phyloP scores from a whole-genome alignment of 2,888 invertebrate species.

The Cantharis rufa region DNA sequence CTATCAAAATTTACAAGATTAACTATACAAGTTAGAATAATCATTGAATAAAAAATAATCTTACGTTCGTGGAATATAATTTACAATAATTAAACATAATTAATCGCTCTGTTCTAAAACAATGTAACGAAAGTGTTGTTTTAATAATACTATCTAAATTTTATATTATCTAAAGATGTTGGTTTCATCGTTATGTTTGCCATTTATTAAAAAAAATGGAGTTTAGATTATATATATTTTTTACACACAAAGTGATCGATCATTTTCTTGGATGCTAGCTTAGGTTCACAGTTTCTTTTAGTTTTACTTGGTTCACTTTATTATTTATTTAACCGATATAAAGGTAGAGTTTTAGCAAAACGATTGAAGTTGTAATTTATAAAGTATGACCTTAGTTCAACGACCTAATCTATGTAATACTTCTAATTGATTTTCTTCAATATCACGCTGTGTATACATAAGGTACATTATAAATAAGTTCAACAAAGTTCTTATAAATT shows the following conservation, averaged over 20 bases:
- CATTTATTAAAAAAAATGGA: neutral
- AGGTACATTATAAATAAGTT: neutral
- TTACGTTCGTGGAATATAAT: no score
- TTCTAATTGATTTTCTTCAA: neutral
- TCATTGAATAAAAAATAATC: no score
- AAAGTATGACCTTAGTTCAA: neutral
- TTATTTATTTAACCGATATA: slow-evolving; percentile 10
- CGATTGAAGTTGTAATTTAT: neutral
- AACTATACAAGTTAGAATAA: no score
- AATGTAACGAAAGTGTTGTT: neutral
- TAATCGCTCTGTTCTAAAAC: neutral
- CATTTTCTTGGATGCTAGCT: slow-evolving; percentile 12
- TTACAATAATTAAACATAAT: no score
- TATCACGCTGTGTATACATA: neutral
- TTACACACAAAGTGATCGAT: slow-evolving; percentile 14
- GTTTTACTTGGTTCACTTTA: slow-evolving; percentile 11
- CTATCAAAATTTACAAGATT: no score
- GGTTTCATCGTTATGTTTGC: neutral
- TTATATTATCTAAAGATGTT: neutral
- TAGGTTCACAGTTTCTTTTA: slow-evolving; percentile 13
- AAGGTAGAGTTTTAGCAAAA: neutral
- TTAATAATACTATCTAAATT: neutral
- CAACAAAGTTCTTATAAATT: neutral
- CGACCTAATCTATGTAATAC: neutral
- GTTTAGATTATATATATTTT: slow-evolving; percentile 3